Base-by-base conservation (phyloP, 2,113 vertebrate genomes). In the Meles meles region DNA sequence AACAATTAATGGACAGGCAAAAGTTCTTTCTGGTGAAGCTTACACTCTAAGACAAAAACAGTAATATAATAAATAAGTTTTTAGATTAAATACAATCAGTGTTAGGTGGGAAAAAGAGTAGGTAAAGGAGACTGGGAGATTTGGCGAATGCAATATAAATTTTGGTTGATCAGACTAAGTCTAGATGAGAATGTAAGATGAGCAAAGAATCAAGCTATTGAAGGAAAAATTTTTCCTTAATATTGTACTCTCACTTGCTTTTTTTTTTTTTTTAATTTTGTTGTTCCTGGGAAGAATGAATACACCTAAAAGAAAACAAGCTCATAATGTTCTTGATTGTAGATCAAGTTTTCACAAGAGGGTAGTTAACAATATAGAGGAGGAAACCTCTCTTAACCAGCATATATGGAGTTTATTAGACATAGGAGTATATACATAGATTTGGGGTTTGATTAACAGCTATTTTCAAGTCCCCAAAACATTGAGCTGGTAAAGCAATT, bases 401-500 rank as follows among this genome's bases (percentile, higher is more conserved):
- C 31, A 71, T 31, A 37, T 25, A 77, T 47, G 21, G 15, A 71
- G 10, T 52, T 77, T 83, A 79, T 72, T 59, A 76, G 27, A 59
- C 11, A 82, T 52, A 88, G 8, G 27, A 84, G 23, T 87, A 8
- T 85, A 55, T 74, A 49, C n/a, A 21, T 61, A 52, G n/a, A 72
- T 80, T 34, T 44, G 39, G 14, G 37, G 1, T 82, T 92, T 86
- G 37, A 65, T 83, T n/a, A 96, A 86, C 1, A 10, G 12, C 39
- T 95, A 42, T 21, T 83, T 42, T 93, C 44, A 72, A 63, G 3
- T 47, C 39, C n/a, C 4, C 2, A 69, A 77, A 97, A 76, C 74
- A 4, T 61, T 83, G 23, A 6, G 39, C 31, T 97, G 92, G 57
- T 69, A 97, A 97, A 96, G 39, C 31, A 93, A 93, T 96, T 89